Conservation (phyloP, 2,888 invertebrate genomes). For the Amiota minor region DNA sequence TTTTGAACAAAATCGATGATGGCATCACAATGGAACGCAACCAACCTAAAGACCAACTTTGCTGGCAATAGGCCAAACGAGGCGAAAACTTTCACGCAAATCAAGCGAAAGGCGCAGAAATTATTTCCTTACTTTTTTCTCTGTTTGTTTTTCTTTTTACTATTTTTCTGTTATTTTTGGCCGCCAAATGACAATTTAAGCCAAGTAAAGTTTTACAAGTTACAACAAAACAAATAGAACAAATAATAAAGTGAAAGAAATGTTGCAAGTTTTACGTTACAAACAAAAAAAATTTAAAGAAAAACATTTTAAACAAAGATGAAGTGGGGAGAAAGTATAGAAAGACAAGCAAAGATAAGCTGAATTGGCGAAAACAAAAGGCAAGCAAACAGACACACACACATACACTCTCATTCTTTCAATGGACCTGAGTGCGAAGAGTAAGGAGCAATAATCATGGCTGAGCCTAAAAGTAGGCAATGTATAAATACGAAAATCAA, state of each 20-base stretch:
- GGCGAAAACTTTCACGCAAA: conserved; percentile 29
- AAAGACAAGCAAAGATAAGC: conserved; percentile 3
- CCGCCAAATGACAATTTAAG: conserved; percentile 36
- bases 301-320: not conserved
- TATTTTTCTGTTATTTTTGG: not conserved
- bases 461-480: conserved; percentile 31
- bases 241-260: conserved; percentile 6
- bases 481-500: conserved; percentile 29
- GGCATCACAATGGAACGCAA: conserved; percentile 8
- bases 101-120: conserved; percentile 20
- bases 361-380: not conserved
- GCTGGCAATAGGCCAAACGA: conserved; percentile 54
- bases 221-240: conserved; percentile 46
- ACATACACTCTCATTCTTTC: not conserved
- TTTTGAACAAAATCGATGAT: conserved; percentile 28
- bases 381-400: not conserved
- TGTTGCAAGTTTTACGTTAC: not conserved
- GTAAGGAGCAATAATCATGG: conserved; percentile 39
- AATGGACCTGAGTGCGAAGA: not conserved
- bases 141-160: not conserved
- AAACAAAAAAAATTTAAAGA: not conserved
- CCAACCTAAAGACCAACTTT: conserved; percentile 67
- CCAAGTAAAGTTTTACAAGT: conserved; percentile 22
- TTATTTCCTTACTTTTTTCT: not conserved
- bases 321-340: not conserved